Conservation (phyloP, 2,797 vertebrate species). For the Gambusia yucatana region DNA sequence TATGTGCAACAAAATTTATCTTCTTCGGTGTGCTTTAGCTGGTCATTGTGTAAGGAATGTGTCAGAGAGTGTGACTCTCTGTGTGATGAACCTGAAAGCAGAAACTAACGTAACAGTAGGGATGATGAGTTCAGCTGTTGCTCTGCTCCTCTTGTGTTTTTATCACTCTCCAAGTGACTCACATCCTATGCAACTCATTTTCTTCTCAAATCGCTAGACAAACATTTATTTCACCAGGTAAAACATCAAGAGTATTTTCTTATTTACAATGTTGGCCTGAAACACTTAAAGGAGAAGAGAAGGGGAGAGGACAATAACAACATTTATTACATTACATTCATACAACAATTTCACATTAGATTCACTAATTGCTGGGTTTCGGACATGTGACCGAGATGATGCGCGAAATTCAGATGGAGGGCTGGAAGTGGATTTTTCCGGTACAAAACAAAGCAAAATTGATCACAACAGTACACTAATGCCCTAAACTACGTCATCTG, state of each 20-base stretch:
- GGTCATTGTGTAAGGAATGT: background rate
- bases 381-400: too few species aligned
- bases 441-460: too few species aligned
- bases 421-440: too few species aligned
- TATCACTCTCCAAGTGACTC: constrained; percentile 8
- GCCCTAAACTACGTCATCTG: too few species aligned
- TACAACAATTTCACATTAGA: background rate
- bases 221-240: too few species aligned
- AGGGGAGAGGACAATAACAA: too few species aligned
- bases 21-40: background rate
- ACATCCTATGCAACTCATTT: constrained; percentile 6
- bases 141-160: constrained; percentile 22
- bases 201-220: background rate
- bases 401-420: too few species aligned
- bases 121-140: constrained; percentile 18
- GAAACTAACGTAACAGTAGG: constrained; percentile 10
- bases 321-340: too few species aligned
- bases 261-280: too few species aligned
- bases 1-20: background rate
- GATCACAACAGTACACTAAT: too few species aligned
- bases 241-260: too few species aligned
- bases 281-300: too few species aligned
- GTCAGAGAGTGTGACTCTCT: background rate
- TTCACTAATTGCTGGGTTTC: constrained; percentile 5
- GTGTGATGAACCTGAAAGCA: constrained; percentile 9